Evolutionary conservation across 2,113 vertebrate species (phyloP).

Genomic region (Catagonus wagneri): DNA sequence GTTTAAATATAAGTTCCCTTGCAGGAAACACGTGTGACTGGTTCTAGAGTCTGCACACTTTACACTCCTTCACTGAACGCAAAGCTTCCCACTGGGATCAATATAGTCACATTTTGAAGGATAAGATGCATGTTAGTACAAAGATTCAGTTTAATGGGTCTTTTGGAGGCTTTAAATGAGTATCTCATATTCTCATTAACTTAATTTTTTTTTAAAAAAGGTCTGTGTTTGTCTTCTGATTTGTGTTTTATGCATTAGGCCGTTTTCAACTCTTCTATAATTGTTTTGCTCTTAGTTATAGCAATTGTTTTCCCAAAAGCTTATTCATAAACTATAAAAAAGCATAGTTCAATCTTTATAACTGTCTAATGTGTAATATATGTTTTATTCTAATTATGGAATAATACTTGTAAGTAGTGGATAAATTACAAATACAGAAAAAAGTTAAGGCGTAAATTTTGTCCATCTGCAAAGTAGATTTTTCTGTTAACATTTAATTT

Average conservation of each 20-base stretch:
- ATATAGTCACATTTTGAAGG: neutral
- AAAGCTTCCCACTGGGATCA: neutral
- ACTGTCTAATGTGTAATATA: neutral
- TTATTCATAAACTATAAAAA: neutral
- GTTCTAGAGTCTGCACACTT: slow-evolving; percentile 10
- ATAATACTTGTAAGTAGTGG: neutral
- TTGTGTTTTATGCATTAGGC: neutral
- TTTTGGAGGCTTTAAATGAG: slow-evolving; percentile 30
- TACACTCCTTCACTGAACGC: neutral
- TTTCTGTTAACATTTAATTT: neutral
- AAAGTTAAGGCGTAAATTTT: neutral
- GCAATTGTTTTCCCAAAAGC: neutral
- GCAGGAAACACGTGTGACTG: neutral
- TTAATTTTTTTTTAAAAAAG: neutral
- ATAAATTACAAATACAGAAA: neutral
- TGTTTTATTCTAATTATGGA: slow-evolving; percentile 38
- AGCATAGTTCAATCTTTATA: neutral
- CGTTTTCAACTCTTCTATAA: neutral
- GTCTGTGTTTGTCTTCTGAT: neutral
- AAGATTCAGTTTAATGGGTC: slow-evolving; percentile 4
- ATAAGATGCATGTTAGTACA: slow-evolving; percentile 26
- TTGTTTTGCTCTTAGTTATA: neutral
- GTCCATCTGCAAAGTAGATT: neutral
- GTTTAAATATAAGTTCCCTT: slow-evolving; percentile 45
- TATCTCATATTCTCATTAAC: slow-evolving; percentile 21